These are phyloP conservation scores for Coecobrya sp. DNA, from an alignment of 2,888 invertebrate genomes.

Conservation along the genomic window DNA sequence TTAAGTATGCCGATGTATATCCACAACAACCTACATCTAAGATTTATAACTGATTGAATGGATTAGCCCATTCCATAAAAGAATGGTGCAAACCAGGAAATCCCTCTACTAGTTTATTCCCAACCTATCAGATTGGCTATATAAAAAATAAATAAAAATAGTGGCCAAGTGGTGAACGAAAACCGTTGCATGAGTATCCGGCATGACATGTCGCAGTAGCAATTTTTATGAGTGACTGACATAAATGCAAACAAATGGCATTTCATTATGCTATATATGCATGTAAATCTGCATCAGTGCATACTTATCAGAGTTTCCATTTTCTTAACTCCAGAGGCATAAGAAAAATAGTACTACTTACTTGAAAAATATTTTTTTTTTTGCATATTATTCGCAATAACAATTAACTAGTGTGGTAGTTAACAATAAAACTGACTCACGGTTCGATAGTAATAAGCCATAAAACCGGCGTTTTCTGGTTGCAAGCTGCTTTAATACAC, in stretches of 20 bases:
- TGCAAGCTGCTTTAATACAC: too few species aligned
- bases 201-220: background rate
- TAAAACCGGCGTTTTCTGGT: too few species aligned
- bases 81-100: background rate
- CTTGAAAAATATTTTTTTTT: background rate
- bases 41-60: background rate
- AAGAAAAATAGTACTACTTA: background rate
- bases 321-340: background rate
- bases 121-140: too few species aligned
- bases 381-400: background rate
- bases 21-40: background rate
- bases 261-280: background rate
- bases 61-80: background rate
- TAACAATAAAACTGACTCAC: too few species aligned
- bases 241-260: constrained; percentile 48
- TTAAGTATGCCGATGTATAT: too few species aligned
- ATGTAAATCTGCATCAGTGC: constrained; percentile 29
- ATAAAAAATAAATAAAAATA: background rate
- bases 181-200: background rate
- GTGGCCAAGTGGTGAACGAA: background rate
- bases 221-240: constrained; percentile 15
- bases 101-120: too few species aligned
- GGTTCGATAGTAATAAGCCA: too few species aligned
- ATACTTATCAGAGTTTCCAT: constrained; percentile 10
- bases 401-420: too few species aligned